phyloP scores from a whole-genome alignment of 1,140 invertebrate species.

The Neomicropteryx cornuta region DNA sequence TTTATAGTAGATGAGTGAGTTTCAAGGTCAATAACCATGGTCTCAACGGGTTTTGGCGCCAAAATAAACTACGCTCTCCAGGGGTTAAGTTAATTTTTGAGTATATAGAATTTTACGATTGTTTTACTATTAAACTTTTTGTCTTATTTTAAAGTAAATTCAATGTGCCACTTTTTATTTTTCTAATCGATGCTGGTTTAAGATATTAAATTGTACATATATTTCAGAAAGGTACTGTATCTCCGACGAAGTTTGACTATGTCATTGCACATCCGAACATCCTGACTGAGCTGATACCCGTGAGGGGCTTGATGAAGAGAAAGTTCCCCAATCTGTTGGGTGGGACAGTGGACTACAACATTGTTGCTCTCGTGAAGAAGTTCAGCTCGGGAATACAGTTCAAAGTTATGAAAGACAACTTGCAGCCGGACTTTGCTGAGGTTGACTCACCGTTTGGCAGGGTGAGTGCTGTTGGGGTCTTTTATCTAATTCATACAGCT shows the following conservation, averaged over 20 bases:
- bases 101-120: no score
- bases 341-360: conserved; percentile 56
- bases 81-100: no score
- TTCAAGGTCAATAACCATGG: no score
- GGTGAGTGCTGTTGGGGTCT: conserved; percentile 34
- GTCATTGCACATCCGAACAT: conserved; percentile 68
- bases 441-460: conserved; percentile 54
- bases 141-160: no score
- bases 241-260: conserved; percentile 65
- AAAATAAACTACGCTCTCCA: no score
- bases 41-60: no score
- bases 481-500: no score
- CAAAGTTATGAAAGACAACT: conserved; percentile 46
- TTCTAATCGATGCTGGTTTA: no score
- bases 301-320: conserved; percentile 63
- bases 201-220: no score
- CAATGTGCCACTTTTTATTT: no score
- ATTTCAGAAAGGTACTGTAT: conserved; percentile 53
- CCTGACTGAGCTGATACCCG: conserved; percentile 56
- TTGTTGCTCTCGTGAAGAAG: conserved; percentile 45
- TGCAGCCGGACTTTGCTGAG: conserved; percentile 55
- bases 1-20: no score
- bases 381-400: conserved; percentile 59
- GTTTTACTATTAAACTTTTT: no score
- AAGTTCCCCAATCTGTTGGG: conserved; percentile 57